Base-by-base conservation (phyloP, 2,113 vertebrate species). In the Montifringilla adamsi region DNA sequence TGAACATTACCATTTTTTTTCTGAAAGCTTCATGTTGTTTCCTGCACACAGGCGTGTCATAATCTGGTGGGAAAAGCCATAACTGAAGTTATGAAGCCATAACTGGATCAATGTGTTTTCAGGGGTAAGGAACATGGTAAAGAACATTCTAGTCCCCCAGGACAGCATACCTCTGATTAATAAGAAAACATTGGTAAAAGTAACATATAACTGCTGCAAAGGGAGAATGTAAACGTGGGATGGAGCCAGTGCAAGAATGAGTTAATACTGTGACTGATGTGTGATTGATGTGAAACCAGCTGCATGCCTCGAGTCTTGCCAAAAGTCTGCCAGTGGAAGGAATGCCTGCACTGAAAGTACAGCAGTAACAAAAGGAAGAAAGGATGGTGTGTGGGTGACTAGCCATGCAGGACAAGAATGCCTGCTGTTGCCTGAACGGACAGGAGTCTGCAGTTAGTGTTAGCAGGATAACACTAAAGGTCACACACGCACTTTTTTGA, bases 1-100 rank as follows among this genome's bases (percentile, higher is more conserved):
- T 31, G 63, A 79, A 59, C 6, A 2, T 80, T n/a, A 30, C 1
- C 0, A 0, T 4, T 39, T 80, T 90, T 41, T 79, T 75, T 2
- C 18, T 75, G 33, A 63, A 82, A 43, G 16, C 6, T 43, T 72
- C 20, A 18, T 26, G 4, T 16, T 83, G 3, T 16, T 83, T 72
- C 46, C 41, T 66, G 16, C 11, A 56, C 27, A 12, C 13, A 35
- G 26, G 21, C 60, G 41, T 27, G 11, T 16, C 83, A 56, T 21
- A 23, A 35, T n/a, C 39, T 59, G 10, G 3, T 75, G 19, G 72
- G 15, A 85, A 80, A 88, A 95, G 4, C 9, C 33, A 6, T 41
- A 62, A 77, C 7, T 43, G 37, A 69, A 74, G 20, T 30, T 49
- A 26, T 66, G 24, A 60, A 78, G 19, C 39, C 23, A n/a, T 44